Evolutionary conservation across 1,140 invertebrate species (phyloP).

Genomic region (Penaeus chinensis): DNA sequence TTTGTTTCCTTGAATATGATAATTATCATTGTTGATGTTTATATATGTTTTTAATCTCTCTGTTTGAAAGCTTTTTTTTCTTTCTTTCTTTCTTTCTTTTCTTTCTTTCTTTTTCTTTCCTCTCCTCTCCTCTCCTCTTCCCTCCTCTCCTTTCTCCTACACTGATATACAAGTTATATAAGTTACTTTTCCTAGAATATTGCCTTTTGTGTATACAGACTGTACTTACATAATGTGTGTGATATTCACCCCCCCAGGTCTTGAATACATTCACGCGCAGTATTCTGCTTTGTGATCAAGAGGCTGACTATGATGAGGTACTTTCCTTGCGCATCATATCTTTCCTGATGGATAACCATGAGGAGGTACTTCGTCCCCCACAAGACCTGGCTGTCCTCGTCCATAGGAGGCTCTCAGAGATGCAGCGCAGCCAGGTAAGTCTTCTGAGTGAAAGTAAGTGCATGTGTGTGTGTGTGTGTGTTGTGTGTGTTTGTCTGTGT

Average conservation of each 20-base stretch:
- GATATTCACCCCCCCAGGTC: constrained; percentile 11
- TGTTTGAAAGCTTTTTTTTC: not conserved
- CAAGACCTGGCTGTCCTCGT: constrained; percentile 42
- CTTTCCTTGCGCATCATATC: constrained; percentile 44
- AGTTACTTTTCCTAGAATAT: not conserved
- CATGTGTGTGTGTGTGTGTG: no score
- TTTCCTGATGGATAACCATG: constrained; percentile 55
- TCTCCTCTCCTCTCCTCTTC: not conserved
- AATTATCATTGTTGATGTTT: not conserved
- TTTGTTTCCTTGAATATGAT: not conserved
- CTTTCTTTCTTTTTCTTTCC: not conserved
- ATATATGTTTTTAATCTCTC: not conserved
- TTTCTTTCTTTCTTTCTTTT: constrained; percentile 2
- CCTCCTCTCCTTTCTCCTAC: not conserved
- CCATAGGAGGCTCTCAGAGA: constrained; percentile 22
- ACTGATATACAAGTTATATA: not conserved
- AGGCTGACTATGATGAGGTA: constrained; percentile 53
- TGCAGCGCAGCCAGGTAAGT: constrained; percentile 32
- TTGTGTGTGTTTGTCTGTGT: no score
- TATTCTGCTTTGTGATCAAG: constrained; percentile 42
- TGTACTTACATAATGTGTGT: no score
- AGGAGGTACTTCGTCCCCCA: constrained; percentile 38
- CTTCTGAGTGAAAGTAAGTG: not conserved
- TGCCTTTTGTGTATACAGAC: not conserved
- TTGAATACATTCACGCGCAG: constrained; percentile 44